These are phyloP conservation scores for Bradypodion ventrale DNA, from an alignment of 2,797 vertebrate genomes.

Conservation along the genomic window DNA sequence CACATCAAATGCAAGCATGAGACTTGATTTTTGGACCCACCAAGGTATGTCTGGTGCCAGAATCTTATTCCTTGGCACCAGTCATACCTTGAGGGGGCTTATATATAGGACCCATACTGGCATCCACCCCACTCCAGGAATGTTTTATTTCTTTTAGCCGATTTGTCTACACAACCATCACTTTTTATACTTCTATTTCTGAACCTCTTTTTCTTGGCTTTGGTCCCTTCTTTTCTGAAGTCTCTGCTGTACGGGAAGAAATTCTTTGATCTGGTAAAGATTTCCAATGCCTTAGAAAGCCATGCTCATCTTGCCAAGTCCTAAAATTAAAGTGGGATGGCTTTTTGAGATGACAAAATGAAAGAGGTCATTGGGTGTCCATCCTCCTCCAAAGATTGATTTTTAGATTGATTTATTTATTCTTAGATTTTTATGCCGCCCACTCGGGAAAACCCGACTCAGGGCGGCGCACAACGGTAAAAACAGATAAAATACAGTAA, in stretches of 20 bases:
- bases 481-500: no score
- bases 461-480: no score
- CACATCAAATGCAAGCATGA: no score
- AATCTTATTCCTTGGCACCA: no score
- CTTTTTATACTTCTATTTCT: neutral
- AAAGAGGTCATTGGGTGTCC: slow-evolving; percentile 9
- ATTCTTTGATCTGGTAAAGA: slow-evolving; percentile 37
- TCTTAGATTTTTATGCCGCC: no score
- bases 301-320: fast-evolving
- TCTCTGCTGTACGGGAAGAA: fast-evolving
- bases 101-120: no score
- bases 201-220: neutral
- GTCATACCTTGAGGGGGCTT: no score
- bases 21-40: no score
- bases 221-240: neutral
- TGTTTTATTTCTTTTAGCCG: neutral
- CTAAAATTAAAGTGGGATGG: neutral
- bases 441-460: no score
- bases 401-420: no score
- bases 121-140: no score
- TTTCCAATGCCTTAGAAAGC: slow-evolving; percentile 40
- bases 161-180: neutral
- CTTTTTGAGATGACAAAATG: slow-evolving; percentile 22
- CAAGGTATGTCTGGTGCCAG: no score
- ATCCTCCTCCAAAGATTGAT: slow-evolving; percentile 37